Conservation (phyloP, 2,888 invertebrate species). For the Hirtodrosophila trivittata region DNA sequence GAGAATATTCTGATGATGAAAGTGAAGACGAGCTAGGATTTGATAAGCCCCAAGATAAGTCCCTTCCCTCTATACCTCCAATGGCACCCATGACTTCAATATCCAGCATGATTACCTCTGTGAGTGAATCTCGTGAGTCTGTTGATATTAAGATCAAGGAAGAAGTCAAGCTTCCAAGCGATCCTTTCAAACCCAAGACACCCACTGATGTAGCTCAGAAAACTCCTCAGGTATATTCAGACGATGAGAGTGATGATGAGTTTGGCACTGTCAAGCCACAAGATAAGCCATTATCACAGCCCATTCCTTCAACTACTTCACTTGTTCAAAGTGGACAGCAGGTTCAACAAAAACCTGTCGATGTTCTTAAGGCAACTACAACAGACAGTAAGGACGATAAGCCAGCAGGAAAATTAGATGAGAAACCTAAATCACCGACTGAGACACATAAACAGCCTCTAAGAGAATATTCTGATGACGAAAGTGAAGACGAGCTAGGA, state of each 20-base stretch:
- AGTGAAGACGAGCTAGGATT: conserved; percentile 10
- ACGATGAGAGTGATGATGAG: conserved; percentile 16
- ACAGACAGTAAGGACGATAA: no score
- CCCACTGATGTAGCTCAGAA: neutral
- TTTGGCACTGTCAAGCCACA: conserved; percentile 6
- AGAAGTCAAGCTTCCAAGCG: no score
- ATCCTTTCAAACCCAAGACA: conserved; percentile 14
- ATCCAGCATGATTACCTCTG: no score
- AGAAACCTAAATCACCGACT: no score
- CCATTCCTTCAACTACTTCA: neutral
- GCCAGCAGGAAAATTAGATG: no score
- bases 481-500: neutral
- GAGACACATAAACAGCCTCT: no score
- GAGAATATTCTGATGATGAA: conserved; percentile 26
- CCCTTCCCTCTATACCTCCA: neutral
- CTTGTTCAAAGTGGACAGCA: no score
- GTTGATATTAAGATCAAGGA: no score
- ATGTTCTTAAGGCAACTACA: no score
- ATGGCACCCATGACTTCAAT: neutral
- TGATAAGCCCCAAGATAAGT: conserved; percentile 1
- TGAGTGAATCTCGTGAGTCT: neutral
- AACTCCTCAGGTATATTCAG: conserved; percentile 4
- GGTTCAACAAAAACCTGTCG: neutral
- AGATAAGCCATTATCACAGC: no score
- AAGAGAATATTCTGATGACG: conserved; percentile 1